Evolutionary conservation across 2,888 invertebrate species (phyloP), one percentile per base, ranked within the genome.

Genomic region (Spatulosminthurus flaviceps): DNA sequence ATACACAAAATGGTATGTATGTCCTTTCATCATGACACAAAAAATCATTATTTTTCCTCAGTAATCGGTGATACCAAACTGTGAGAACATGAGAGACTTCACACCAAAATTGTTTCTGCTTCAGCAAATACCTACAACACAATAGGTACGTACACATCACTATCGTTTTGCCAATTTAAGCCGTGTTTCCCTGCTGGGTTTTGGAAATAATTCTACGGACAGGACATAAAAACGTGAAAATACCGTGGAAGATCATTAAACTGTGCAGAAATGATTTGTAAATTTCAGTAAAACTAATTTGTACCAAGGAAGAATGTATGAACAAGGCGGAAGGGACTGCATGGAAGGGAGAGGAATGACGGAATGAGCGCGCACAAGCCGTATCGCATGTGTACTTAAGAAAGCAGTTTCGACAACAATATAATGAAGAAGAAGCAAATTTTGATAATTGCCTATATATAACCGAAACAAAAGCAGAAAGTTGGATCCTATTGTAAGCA

Each of bases 211-310:
- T 51, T 51, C 51, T n/a, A 51, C 5, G 16, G 16, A n/a, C 5
- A 51, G 51, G n/a, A 51, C n/a, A 9, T 34, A 34, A 34, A 51
- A 51, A 4, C n/a, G 9, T n/a, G 51, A 51, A n/a, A 51, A 9
- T 51, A 51, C 16, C 7, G n/a, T 2, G 51, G 51, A 13, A 51
- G 16, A 51, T 51, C n/a, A 51, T 51, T 51, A 51, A 51, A 51
- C 19, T 16, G 51, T 51, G 16, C 51, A n/a, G 51, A 51, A 51
- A 51, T n/a, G 51, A 16, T 19, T 51, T 51, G n/a, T 51, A 5
- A n/a, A 51, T 51, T 51, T 11, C n/a, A 51, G 51, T 51, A 51
- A 51, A 51, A 51, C 51, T 51, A 51, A 51, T 51, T 51, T 51
- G 51, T 13, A 13, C 41, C n/a, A 11, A 19, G 51, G 16, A 51